Evolutionary conservation across 2,797 vertebrate species (phyloP).

Genomic region (Eulemur coronatus): DNA sequence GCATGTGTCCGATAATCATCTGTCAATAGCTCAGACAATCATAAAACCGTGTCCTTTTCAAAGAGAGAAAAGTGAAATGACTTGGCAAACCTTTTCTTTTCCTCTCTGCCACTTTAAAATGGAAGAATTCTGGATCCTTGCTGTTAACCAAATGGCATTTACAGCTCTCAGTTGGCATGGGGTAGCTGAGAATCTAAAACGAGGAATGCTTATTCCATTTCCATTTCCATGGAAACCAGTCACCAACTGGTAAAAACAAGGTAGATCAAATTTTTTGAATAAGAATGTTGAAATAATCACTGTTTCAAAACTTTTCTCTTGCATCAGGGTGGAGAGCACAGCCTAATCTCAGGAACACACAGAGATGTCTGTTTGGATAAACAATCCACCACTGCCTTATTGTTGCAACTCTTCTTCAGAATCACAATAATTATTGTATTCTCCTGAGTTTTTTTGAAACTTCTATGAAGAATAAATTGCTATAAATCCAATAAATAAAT

Average conservation of each 20-base stretch:
- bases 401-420: not conserved
- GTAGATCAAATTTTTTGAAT: constrained; percentile 76
- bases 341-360: not conserved
- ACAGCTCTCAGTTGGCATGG: constrained; percentile 77
- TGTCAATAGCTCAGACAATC: constrained; percentile 50
- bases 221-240: constrained; percentile 79
- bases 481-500: constrained; percentile 1
- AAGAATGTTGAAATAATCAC: constrained; percentile 73
- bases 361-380: not conserved
- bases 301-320: constrained; percentile 66
- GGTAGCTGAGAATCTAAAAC: constrained; percentile 76
- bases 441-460: not conserved
- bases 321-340: not conserved
- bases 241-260: constrained; percentile 80
- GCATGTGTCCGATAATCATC: not conserved
- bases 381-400: not conserved
- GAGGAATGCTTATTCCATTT: constrained; percentile 79
- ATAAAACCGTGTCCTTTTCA: constrained; percentile 54
- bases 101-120: constrained; percentile 75
- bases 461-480: constrained; percentile 19
- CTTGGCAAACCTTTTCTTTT: constrained; percentile 73
- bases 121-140: constrained; percentile 76
- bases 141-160: constrained; percentile 81
- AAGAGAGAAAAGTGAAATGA: constrained; percentile 56
- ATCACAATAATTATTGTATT: not conserved